A percentile compares a stretch with the other conserved stretches of the same genome.
Evolutionary conservation across 2,113 vertebrate genomes (phyloP).

Genomic region (Notarius lentiginosus): DNA sequence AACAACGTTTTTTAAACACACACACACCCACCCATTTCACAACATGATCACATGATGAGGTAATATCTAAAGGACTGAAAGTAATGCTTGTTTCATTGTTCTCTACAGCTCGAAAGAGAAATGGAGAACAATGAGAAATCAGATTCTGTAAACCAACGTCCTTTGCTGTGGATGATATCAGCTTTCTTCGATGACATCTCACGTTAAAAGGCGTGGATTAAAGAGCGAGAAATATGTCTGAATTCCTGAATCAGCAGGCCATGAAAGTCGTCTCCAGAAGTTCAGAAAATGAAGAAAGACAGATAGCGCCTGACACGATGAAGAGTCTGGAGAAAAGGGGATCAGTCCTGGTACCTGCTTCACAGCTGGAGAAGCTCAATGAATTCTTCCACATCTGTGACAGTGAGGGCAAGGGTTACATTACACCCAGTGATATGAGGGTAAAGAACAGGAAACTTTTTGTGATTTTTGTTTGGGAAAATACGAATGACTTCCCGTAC

Average conservation of each 20-base stretch:
- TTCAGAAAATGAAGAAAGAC: constrained; percentile 59
- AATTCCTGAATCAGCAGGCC: constrained; percentile 1
- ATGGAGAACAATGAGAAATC: neutral
- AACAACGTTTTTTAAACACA: neutral
- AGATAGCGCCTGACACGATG: constrained; percentile 14
- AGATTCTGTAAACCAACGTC: neutral
- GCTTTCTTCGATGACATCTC: neutral
- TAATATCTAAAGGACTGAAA: neutral
- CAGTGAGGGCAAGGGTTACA: constrained; percentile 84
- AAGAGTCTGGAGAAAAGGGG: constrained; percentile 44
- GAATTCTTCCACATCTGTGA: constrained; percentile 94
- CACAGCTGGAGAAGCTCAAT: constrained; percentile 77
- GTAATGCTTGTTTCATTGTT: neutral
- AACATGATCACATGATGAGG: neutral
- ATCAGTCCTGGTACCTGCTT: constrained; percentile 57
- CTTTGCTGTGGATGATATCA: neutral
- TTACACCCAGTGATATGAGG: constrained; percentile 85
- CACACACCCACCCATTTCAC: neutral
- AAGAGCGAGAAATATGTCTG: constrained; percentile 46
- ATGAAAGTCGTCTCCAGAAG: constrained; percentile 14
- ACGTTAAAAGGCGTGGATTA: neutral
- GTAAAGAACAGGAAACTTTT: constrained; percentile 64
- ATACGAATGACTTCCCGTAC: neutral
- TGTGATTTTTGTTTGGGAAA: neutral
- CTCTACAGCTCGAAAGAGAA: neutral